These are phyloP conservation scores for Microtus montanus DNA, from an alignment of 2,113 vertebrate species.

Conservation along the genomic window DNA sequence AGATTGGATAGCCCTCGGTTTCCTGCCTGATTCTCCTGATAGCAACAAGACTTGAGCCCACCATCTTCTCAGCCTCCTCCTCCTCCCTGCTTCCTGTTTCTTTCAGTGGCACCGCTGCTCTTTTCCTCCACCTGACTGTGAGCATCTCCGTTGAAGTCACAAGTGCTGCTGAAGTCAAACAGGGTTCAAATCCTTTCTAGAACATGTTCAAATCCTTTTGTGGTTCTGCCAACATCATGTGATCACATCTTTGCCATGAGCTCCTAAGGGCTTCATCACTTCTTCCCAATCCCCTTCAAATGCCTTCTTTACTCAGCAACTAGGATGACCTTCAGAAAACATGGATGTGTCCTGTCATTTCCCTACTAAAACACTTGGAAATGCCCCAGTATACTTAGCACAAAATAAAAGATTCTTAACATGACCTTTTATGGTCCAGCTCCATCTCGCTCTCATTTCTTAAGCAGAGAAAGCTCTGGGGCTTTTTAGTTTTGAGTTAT, in stretches of 20 bases:
- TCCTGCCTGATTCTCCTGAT: neutral
- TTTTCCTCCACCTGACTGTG: neutral
- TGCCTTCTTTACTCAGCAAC: constrained; percentile 30
- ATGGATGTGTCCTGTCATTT: constrained; percentile 18
- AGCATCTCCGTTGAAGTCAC: neutral
- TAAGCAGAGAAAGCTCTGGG: too few species aligned
- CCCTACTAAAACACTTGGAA: neutral
- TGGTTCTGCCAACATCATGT: neutral
- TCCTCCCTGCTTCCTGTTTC: neutral
- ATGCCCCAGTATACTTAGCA: neutral
- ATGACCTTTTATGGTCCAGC: neutral
- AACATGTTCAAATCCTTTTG: neutral
- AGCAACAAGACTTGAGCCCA: neutral
- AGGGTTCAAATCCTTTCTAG: neutral
- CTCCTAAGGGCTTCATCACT: neutral
- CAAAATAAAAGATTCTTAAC: neutral
- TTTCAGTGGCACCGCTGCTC: neutral
- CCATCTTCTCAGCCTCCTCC: neutral
- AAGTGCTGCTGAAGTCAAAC: neutral
- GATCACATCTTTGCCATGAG: neutral
- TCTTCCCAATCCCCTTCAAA: neutral
- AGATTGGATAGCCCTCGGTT: neutral
- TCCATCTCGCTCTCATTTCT: neutral
- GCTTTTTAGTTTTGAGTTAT: neutral
- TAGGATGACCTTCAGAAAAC: constrained; percentile 55